Conservation (phyloP, 2,888 invertebrate species). For the Monopis laevigella region DNA sequence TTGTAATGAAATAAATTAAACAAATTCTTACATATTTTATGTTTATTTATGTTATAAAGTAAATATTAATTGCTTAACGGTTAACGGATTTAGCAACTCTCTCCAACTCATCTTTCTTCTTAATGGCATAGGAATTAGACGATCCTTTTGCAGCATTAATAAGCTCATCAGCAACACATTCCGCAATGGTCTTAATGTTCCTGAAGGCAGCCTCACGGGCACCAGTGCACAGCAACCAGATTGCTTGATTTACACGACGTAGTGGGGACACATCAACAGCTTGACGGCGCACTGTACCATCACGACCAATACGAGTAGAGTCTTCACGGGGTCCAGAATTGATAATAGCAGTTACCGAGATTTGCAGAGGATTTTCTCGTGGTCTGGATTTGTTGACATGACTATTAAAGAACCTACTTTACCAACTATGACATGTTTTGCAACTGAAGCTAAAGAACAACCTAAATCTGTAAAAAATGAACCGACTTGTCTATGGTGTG, state of each 20-base stretch:
- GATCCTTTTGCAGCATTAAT: slow-evolving; percentile 99
- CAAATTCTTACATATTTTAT: slow-evolving; percentile 1
- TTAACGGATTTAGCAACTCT: slow-evolving; percentile 99
- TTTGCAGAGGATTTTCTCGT: slow-evolving; percentile 87
- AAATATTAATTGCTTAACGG: slow-evolving; percentile 77
- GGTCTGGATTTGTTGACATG: too few relatives aligned
- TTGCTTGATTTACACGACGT: slow-evolving; percentile 98
- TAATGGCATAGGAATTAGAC: slow-evolving; percentile 99
- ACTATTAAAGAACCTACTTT: too few relatives aligned
- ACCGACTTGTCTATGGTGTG: too few relatives aligned
- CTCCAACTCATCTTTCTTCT: slow-evolving; percentile 99
- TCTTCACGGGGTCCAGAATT: slow-evolving; percentile 99
- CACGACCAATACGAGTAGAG: slow-evolving; percentile 99
- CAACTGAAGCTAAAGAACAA: too few relatives aligned
- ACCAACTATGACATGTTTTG: too few relatives aligned
- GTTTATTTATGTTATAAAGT: slow-evolving; percentile 3
- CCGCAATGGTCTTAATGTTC: slow-evolving; percentile 99
- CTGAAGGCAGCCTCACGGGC: slow-evolving; percentile 99
- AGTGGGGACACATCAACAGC: slow-evolving; percentile 99
- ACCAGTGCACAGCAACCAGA: slow-evolving; percentile 99
- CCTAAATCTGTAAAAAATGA: too few relatives aligned
- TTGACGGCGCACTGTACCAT: slow-evolving; percentile 99
- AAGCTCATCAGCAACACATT: slow-evolving; percentile 99
- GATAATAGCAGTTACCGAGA: slow-evolving; percentile 96
- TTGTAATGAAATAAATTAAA: neutral